Conservation (phyloP, 1,140 invertebrate species). For the Micrasema longulum region DNA sequence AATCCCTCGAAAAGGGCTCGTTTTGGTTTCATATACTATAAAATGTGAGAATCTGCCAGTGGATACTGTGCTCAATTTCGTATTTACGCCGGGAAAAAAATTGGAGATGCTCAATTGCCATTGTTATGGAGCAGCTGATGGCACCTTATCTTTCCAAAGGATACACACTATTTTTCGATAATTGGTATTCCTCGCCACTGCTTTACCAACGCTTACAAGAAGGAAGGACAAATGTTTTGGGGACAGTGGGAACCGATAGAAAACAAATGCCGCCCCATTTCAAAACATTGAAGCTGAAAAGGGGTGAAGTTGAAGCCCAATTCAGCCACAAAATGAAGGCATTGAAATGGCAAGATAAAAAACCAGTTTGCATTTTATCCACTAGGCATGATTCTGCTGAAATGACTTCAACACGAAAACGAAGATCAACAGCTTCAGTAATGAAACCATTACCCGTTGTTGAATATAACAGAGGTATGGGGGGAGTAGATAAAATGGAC, state of each 20-base stretch:
- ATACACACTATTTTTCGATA: no score
- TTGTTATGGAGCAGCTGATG: neutral
- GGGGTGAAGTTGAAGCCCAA: no score
- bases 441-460: neutral
- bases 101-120: neutral
- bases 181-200: no score
- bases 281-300: neutral
- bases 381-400: no score
- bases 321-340: neutral
- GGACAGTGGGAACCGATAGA: neutral
- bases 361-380: neutral
- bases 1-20: neutral
- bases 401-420: no score
- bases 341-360: neutral
- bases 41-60: neutral
- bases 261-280: neutral
- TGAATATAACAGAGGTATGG: conserved; percentile 15
- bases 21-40: neutral
- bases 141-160: neutral
- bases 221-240: neutral
- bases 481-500: conserved; percentile 9
- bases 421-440: neutral
- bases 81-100: neutral
- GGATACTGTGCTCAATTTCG: neutral
- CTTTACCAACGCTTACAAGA: no score